phyloP scores from a whole-genome alignment of 1,140 invertebrate species.

The Laodelphax striatellus region DNA sequence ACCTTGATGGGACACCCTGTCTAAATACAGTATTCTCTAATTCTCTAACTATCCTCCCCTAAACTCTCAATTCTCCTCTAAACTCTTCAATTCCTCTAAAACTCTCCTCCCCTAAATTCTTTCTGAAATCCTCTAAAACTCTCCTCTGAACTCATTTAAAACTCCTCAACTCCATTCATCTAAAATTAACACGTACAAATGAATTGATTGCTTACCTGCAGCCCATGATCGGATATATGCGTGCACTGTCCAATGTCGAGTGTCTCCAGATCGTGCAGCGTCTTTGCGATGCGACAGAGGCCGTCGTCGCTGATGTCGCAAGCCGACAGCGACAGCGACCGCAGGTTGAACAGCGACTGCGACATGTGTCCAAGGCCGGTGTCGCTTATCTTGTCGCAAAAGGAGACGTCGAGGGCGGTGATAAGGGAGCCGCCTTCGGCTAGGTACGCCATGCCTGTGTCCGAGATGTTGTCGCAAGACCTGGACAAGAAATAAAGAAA shows the following conservation, averaged over 20 bases:
- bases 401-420: slow-evolving; percentile 77
- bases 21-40: too few relatives aligned
- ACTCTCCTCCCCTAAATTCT: too few relatives aligned
- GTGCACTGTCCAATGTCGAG: slow-evolving; percentile 90
- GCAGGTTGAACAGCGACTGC: slow-evolving; percentile 71
- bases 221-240: slow-evolving; percentile 73
- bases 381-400: slow-evolving; percentile 91
- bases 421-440: slow-evolving; percentile 75
- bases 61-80: too few relatives aligned
- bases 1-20: too few relatives aligned
- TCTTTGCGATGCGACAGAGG: slow-evolving; percentile 67
- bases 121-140: too few relatives aligned
- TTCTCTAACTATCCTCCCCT: too few relatives aligned
- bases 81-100: too few relatives aligned
- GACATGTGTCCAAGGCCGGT: slow-evolving; percentile 77
- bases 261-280: slow-evolving; percentile 73
- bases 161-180: too few relatives aligned
- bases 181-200: too few relatives aligned
- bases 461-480: slow-evolving; percentile 87
- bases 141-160: too few relatives aligned
- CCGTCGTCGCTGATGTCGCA: slow-evolving; percentile 89
- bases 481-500: too few relatives aligned
- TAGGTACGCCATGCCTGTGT: slow-evolving; percentile 81
- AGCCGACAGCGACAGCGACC: slow-evolving; percentile 74
- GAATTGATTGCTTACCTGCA: slow-evolving; percentile 28